These are phyloP conservation scores for Dipus sagitta DNA, from an alignment of 2,797 vertebrate genomes.

Conservation along the genomic window DNA sequence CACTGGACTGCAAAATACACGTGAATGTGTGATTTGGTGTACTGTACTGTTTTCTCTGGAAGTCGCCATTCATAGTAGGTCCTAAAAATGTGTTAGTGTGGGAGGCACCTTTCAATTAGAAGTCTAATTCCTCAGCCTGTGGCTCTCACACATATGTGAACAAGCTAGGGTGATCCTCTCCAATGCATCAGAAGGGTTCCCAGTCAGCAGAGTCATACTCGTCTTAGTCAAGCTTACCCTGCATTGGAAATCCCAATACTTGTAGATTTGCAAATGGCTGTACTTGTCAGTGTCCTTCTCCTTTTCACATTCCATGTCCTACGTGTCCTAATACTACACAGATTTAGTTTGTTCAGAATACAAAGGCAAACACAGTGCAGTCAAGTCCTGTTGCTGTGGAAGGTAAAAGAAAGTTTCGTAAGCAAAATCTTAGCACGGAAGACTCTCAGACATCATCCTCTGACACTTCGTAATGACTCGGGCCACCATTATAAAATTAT, in stretches of 20 bases:
- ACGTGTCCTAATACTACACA: background rate
- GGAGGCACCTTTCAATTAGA: background rate
- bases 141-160: background rate
- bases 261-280: background rate
- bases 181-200: background rate
- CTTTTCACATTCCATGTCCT: background rate
- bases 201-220: background rate
- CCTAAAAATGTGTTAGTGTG: background rate
- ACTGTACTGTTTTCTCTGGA: background rate
- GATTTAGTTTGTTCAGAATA: slow-evolving; percentile 1
- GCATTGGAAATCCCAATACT: background rate
- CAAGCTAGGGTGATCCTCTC: background rate
- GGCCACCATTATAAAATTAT: background rate
- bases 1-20: background rate
- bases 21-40: background rate
- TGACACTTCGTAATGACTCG: background rate
- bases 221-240: background rate
- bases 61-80: background rate
- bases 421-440: background rate
- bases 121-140: background rate
- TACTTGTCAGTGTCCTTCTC: background rate
- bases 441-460: background rate
- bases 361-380: background rate
- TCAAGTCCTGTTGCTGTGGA: background rate
- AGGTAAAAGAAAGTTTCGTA: background rate